These are phyloP conservation scores for Holocentrus rufus DNA, from an alignment of 2,797 vertebrate species.

Conservation along the genomic window DNA sequence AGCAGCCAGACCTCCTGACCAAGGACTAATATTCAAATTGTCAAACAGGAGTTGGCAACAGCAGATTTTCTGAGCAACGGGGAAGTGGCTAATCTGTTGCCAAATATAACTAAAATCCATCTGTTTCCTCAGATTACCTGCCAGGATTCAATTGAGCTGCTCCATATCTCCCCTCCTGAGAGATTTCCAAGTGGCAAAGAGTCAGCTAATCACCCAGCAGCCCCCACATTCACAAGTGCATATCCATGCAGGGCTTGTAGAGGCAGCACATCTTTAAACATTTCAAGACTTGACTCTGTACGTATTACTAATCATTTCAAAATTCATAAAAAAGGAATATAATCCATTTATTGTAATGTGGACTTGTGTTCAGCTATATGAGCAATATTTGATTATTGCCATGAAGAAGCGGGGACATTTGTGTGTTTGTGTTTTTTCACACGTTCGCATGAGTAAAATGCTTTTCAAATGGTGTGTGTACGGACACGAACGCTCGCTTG, in stretches of 20 bases:
- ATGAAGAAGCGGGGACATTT: slow-evolving; percentile 1
- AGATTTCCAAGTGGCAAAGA: slow-evolving; percentile 72
- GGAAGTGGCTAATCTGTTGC: slow-evolving; percentile 79
- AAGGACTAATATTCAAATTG: slow-evolving; percentile 77
- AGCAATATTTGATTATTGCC: too few species aligned
- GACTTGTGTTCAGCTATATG: background rate
- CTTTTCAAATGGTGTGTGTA: slow-evolving; percentile 45
- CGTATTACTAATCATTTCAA: background rate
- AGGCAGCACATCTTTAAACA: slow-evolving; percentile 45
- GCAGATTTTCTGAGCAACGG: slow-evolving; percentile 71
- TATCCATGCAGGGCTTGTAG: slow-evolving; percentile 47
- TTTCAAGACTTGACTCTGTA: background rate
- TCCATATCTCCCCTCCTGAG: slow-evolving; percentile 67
- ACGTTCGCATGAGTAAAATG: slow-evolving; percentile 37
- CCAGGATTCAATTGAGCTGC: slow-evolving; percentile 78
- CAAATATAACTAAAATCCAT: slow-evolving; percentile 84
- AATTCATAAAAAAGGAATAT: background rate
- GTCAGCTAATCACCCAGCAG: slow-evolving; percentile 68
- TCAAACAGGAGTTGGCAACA: slow-evolving; percentile 76
- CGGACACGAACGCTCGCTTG: slow-evolving; percentile 42
- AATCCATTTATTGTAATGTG: slow-evolving; percentile 24
- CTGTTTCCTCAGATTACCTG: slow-evolving; percentile 82
- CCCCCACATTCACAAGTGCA: slow-evolving; percentile 58
- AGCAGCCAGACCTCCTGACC: slow-evolving; percentile 70
- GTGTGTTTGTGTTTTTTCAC: slow-evolving; percentile 47